Evolutionary conservation across 2,797 vertebrate genomes (phyloP), one percentile per base, ranked within the genome.

Genomic region (Enteromius treurensis): DNA sequence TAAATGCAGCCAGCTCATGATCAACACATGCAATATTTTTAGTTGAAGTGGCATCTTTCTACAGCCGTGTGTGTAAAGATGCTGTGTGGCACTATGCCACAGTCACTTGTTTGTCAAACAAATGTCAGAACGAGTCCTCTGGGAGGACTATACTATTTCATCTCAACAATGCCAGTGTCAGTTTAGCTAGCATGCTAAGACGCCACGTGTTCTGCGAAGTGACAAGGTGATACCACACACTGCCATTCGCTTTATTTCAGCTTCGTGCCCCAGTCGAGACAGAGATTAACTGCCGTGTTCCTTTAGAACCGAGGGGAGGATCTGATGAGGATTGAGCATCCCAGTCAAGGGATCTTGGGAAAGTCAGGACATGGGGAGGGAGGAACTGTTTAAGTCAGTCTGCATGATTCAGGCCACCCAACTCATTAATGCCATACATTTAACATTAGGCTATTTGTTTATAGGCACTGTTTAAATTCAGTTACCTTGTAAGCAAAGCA

Each of bases 81-180:
- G 64, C 51, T 51, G 49, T 70, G 49, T 76, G 69, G 73, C 79
- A 74, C 42, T 62, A 14, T 80, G 70, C 79, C 81, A 73, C 49
- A 76, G 58, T 37, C 68, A 65, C 79, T 81, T 17, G 3, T 79
- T 79, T 85, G 76, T 87, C 80, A 79, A 64, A 79, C 53, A 82
- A 71, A 82, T 83, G 84, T 69, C 76, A 86, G 34, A 15, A 42
- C 2, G 26, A 11, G 69, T 85, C 83, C 77, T 67, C 45, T 51
- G 71, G 67, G 83, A 67, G 26, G 26, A 26, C 26, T 26, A 26
- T 5, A 55, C 70, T 69, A 60, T 40, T 77, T 69, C 69, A 3
- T 53, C 75, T 80, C 29, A 4, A 47, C 55, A 85, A 71, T 65
- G 23, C 58, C 69, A 76, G 49, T 62, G 53, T 87, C 65, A 58